Base-by-base conservation (phyloP, 64 coral and sea anemone species). In the Porites lutea region DNA sequence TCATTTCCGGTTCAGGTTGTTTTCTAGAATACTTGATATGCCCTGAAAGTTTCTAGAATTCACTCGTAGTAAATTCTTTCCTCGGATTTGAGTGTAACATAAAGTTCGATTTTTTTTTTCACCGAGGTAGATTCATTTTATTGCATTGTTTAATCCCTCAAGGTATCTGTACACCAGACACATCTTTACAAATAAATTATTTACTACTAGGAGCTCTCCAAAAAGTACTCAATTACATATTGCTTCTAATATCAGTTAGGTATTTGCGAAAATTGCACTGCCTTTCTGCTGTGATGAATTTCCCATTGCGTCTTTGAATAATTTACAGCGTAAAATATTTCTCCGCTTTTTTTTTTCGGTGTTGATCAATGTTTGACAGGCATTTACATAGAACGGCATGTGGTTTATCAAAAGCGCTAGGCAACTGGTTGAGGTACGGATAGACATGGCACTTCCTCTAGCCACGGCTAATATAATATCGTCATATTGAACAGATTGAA, bases 1-100 rank as follows among this genome's bases (percentile, higher is more conserved):
- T 84, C 81, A 84, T 84, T 84, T 84, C 81, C 81, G 81, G 81
- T 84, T 48, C 18, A 9, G 45, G 1, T 37, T 37, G 27, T 37
- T 37, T 68, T 22, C 2, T 69, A 19, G 27, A 23, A 58, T n/a
- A 79, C 79, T 37, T 7, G 48, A 69, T 47, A 13, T 74, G 37
- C 12, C 54, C 44, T 47, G 4, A 52, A 47, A 4, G 6, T 37
- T 73, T 13, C 71, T 47, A 6, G 2, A 51, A 19, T 5, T 76
- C 51, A 76, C 19, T 84, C 16, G 69, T 18, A 84, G n/a, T 20
- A 4, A 46, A 4, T 6, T 7, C 6, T 3, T 21, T 51, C 68
- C 2, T 8, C 10, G 19, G 81, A 14, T 19, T 46, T 68, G 23
- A 84, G 69, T 50, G 48, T 18, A 9, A 69, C 9, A 18, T 15